Conservation (phyloP, 2,888 invertebrate species). For the Furcula furcula region DNA sequence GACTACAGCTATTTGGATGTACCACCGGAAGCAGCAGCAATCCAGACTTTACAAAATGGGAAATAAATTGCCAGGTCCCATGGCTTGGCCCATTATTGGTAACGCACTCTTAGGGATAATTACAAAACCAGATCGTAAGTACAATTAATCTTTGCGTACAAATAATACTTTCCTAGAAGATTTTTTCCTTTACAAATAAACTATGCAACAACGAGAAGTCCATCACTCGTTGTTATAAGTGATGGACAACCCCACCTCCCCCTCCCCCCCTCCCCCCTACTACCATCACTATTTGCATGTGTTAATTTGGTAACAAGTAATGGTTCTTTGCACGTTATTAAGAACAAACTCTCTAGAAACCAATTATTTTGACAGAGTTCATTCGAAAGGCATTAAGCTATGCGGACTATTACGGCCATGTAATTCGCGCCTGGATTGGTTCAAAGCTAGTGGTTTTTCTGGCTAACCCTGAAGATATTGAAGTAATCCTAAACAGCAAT, state of each 20-base stretch:
- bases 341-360: no score
- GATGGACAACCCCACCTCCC: no score
- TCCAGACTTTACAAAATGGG: slow-evolving; percentile 82
- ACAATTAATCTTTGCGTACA: no score
- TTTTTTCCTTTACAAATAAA: no score
- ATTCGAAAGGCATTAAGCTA: slow-evolving; percentile 71
- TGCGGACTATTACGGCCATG: slow-evolving; percentile 75
- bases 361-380: slow-evolving; percentile 77
- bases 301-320: no score
- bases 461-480: slow-evolving; percentile 86
- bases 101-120: slow-evolving; percentile 85
- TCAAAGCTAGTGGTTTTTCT: slow-evolving; percentile 86
- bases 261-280: no score
- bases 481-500: slow-evolving; percentile 87
- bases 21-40: slow-evolving; percentile 76
- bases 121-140: slow-evolving; percentile 82
- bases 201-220: no score
- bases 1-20: slow-evolving; percentile 48
- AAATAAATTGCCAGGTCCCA: slow-evolving; percentile 87
- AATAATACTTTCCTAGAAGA: no score
- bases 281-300: no score
- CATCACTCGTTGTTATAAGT: no score
- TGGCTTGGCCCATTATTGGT: slow-evolving; percentile 85
- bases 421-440: slow-evolving; percentile 85
- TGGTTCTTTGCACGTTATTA: no score